Evolutionary conservation across 2,113 vertebrate species (phyloP).

Genomic region (Grammomys surdaster): DNA sequence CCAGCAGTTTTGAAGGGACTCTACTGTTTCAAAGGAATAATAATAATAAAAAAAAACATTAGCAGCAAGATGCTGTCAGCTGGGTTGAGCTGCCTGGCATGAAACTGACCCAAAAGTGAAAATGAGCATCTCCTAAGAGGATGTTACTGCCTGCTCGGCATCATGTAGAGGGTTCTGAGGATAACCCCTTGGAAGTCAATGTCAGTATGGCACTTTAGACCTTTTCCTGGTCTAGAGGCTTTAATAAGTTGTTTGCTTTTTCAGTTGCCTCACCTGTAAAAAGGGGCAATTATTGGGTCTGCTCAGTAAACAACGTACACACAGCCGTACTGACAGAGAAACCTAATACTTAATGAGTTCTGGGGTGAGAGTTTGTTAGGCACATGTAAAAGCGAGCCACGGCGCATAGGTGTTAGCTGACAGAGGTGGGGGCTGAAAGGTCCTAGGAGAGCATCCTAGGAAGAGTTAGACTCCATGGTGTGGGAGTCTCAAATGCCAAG

Average conservation of each 20-base stretch:
- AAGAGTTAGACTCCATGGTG: not conserved
- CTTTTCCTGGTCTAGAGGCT: not conserved
- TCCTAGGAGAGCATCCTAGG: too few species aligned
- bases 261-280: constrained; percentile 1
- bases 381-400: not conserved
- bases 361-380: not conserved
- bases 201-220: not conserved
- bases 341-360: not conserved
- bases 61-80: constrained; percentile 12
- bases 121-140: not conserved
- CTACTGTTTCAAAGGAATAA: not conserved
- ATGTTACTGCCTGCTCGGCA: not conserved
- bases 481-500: not conserved
- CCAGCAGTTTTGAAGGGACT: not conserved
- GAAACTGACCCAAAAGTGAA: not conserved
- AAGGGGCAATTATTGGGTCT: not conserved
- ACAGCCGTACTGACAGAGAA: not conserved
- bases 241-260: not conserved
- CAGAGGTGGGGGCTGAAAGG: not conserved
- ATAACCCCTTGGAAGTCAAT: not conserved
- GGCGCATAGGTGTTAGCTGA: not conserved
- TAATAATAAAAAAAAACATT: not conserved
- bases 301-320: not conserved
- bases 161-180: not conserved
- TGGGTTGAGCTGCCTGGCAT: not conserved